Conservation (phyloP, 2,113 vertebrate genomes). For the Gallinago jamesoni region DNA sequence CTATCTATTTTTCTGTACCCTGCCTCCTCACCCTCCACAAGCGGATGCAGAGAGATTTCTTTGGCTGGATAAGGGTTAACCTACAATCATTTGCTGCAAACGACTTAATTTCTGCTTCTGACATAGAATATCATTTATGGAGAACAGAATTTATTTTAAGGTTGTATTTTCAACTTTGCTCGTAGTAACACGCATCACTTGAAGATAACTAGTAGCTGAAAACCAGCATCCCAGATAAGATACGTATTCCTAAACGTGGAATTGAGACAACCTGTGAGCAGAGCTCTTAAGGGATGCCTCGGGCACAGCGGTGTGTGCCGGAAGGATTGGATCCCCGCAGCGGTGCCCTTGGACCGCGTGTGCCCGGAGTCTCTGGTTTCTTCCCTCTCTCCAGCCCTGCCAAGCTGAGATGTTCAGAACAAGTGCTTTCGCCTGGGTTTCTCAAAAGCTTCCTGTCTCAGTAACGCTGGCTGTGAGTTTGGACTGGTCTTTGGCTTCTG, state of each 20-base stretch:
- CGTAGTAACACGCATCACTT: neutral
- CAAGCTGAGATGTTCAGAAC: neutral
- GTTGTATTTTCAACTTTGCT: neutral
- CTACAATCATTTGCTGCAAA: neutral
- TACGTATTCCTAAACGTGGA: neutral
- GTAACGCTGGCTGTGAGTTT: neutral
- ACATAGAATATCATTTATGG: neutral
- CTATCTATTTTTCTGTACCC: neutral
- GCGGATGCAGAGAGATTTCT: neutral
- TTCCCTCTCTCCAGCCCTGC: neutral
- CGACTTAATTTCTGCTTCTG: neutral
- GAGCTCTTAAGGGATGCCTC: neutral
- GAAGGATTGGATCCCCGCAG: neutral
- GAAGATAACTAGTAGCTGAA: neutral
- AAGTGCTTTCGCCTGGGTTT: neutral
- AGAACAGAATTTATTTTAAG: neutral
- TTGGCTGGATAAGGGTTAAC: neutral
- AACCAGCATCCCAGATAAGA: neutral
- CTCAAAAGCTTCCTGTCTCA: neutral
- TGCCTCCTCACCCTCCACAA: neutral
- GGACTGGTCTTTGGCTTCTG: neutral
- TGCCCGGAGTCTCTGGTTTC: neutral
- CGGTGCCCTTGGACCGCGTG: neutral
- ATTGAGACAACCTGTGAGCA: neutral
- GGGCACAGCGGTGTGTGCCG: neutral